Percentiles rank a stretch among this genome's conserved stretches.
These are phyloP conservation scores for Polia nebulosa DNA, from an alignment of 2,888 invertebrate species.

Conservation along the genomic window DNA sequence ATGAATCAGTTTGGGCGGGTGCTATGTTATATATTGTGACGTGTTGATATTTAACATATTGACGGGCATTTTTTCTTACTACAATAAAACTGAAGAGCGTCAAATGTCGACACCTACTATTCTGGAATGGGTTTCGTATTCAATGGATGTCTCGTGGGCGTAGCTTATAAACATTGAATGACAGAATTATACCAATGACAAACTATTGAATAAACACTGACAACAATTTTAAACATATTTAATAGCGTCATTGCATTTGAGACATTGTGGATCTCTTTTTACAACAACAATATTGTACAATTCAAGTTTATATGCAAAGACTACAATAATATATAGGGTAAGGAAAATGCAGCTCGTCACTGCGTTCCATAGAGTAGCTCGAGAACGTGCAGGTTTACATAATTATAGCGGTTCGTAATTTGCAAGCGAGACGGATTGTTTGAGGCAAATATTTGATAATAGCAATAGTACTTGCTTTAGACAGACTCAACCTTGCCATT, in stretches of 20 bases:
- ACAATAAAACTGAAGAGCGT: constrained; percentile 59
- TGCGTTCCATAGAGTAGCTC: constrained; percentile 30
- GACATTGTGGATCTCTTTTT: constrained; percentile 58
- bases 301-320: constrained; percentile 42
- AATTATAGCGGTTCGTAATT: constrained; percentile 43
- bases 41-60: constrained; percentile 55
- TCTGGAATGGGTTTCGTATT: constrained; percentile 70
- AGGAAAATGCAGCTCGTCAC: constrained; percentile 31
- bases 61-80: constrained; percentile 51
- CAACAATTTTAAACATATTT: constrained; percentile 64
- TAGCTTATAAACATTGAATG: constrained; percentile 74
- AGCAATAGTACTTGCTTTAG: constrained; percentile 73
- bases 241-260: constrained; percentile 62
- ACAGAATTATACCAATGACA: constrained; percentile 67
- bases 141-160: constrained; percentile 73
- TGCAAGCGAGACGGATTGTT: constrained; percentile 59
- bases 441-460: constrained; percentile 75
- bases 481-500: constrained; percentile 75
- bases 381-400: constrained; percentile 30
- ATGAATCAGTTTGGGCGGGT: constrained; percentile 40
- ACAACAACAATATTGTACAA: constrained; percentile 48
- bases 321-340: too few relatives aligned
- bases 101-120: constrained; percentile 72
- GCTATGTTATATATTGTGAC: constrained; percentile 44
- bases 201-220: constrained; percentile 65